Percentiles rank a stretch among this genome's conserved stretches.
phyloP scores from a whole-genome alignment of 2,113 vertebrate species.

The Progne subis region DNA sequence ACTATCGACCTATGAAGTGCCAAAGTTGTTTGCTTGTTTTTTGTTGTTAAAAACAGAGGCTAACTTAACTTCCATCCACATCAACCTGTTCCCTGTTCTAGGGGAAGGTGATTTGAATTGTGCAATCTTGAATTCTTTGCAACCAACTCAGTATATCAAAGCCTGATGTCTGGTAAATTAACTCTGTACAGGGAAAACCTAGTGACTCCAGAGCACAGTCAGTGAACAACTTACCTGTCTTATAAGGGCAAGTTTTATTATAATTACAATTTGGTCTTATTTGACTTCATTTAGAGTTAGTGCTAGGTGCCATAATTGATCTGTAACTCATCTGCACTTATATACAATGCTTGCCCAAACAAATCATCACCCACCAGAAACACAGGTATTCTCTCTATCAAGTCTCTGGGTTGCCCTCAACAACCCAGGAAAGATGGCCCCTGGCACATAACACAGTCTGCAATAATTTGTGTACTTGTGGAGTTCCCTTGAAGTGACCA shows the following conservation, averaged over 20 bases:
- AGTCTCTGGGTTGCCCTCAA: neutral
- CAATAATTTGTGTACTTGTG: rapidly evolving
- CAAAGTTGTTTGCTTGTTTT: neutral
- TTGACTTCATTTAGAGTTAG: neutral
- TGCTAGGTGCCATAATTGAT: neutral
- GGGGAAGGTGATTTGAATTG: neutral
- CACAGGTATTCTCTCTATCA: neutral
- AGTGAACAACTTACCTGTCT: neutral
- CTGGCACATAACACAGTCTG: neutral
- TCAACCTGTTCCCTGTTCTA: neutral
- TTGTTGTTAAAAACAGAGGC: neutral
- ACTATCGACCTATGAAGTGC: neutral
- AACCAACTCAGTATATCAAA: neutral
- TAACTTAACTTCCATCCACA: neutral
- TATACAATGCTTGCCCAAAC: neutral
- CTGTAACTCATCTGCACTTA: neutral
- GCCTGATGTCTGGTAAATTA: neutral
- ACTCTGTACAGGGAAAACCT: neutral
- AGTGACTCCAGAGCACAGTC: neutral
- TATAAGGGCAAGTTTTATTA: neutral
- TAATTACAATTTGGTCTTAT: neutral
- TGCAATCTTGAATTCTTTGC: neutral
- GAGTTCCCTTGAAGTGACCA: neutral
- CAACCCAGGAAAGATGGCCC: neutral
- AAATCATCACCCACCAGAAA: neutral